Base-by-base conservation (phyloP, 2,888 invertebrate species). In the Prostheceraeus crozeri region DNA sequence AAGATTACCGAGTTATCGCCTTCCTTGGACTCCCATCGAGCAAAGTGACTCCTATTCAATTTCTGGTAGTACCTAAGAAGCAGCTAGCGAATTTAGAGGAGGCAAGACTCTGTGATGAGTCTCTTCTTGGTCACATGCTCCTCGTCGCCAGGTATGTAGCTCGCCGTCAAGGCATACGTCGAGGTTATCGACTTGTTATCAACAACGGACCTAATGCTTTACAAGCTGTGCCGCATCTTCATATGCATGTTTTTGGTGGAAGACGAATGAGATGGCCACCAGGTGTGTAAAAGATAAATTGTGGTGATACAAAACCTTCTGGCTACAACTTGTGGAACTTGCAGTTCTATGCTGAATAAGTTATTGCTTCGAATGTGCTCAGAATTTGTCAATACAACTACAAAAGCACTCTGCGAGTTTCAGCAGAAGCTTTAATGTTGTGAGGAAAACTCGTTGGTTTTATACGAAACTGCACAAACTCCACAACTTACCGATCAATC, bases 191-290 rank as follows among this genome's bases (percentile, higher is more conserved):
- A 54, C 77, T 91, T 59, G 89, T 93, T 1, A 82, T 96, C 56
- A 96, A 96, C 72, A 87, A 94, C 73, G 94, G 94, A 0, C 83
- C 83, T 67, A 78, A 90, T 69, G 96, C 91, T 1, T 86, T 86
- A 1, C 96, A 96, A 73, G 87, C 88, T 31, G 93, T 96, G 2
- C 90, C 85, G 74, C 96, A 96, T 74, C 80, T 96, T 55, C 96
- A 96, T 75, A 76, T 96, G 35, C 96, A 96, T 72, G 85, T 96
- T 65, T 79, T 94, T 36, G 93, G 93, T 46, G 91, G 91, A 6
- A 81, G 91, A 31, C 93, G 94, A 79, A 79, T 96, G 82, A 78
- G 82, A 28, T 96, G 94, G 94, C 94, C 94, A 11, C 94, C 94
- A 35, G 89, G 90, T n/a, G n/a, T n/a, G n/a, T n/a, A 65, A 36